phyloP scores from a whole-genome alignment of 2,797 vertebrate genomes.

The Centropyge bicolor region DNA sequence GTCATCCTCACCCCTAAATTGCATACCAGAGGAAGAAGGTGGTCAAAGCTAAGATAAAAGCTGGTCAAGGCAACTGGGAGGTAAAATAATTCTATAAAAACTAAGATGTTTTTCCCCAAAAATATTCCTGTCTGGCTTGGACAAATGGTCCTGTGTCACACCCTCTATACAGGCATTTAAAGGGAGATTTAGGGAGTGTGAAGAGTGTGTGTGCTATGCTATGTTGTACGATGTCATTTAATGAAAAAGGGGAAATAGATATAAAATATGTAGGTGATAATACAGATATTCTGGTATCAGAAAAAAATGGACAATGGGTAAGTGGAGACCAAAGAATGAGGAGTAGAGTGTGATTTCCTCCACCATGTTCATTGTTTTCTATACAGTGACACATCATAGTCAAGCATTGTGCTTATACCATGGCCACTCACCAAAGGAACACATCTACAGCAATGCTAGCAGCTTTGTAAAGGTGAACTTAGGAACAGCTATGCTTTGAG shows the following conservation, averaged over 20 bases:
- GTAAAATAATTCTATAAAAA: constrained; percentile 43
- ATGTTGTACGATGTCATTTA: background rate
- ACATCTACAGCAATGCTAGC: background rate
- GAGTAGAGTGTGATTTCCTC: background rate
- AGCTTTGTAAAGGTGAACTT: constrained; percentile 5
- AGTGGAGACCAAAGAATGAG: background rate
- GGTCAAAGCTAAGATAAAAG: constrained; percentile 28
- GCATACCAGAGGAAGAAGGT: constrained; percentile 50
- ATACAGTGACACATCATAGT: background rate
- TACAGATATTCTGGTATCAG: background rate
- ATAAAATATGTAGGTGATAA: background rate
- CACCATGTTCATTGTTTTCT: constrained; percentile 20
- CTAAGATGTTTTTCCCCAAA: constrained; percentile 26
- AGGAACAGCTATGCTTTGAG: background rate
- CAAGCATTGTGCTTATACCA: constrained; percentile 30
- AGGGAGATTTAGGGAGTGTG: constrained; percentile 28
- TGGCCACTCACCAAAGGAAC: constrained; percentile 8
- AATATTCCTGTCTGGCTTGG: constrained; percentile 28
- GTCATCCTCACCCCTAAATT: constrained; percentile 39
- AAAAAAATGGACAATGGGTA: background rate
- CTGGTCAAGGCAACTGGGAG: constrained; percentile 48
- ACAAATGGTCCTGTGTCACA: constrained; percentile 8
- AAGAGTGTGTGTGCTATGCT: background rate
- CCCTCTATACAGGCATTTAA: constrained; percentile 32
- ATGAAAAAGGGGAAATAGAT: background rate